A percentile compares a stretch with the other conserved stretches of the same genome.
These are phyloP conservation scores for Polyploca ridens DNA, from an alignment of 2,888 invertebrate species.

Conservation along the genomic window DNA sequence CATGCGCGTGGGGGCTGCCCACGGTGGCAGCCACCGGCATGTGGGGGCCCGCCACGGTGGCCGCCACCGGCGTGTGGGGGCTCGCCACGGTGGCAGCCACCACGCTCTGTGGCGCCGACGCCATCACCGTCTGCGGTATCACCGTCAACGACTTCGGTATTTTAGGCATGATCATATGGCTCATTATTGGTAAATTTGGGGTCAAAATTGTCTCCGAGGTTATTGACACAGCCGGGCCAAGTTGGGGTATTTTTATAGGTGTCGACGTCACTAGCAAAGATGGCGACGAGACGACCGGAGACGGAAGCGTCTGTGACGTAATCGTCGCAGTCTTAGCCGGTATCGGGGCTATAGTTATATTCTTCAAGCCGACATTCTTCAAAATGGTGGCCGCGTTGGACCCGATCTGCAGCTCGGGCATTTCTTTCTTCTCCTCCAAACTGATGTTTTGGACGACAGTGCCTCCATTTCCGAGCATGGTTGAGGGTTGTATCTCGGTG, in stretches of 20 bases:
- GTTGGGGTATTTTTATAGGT: slow-evolving; percentile 63
- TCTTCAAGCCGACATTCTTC: slow-evolving; percentile 78
- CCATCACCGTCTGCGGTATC: slow-evolving; percentile 85
- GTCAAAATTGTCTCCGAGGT: slow-evolving; percentile 60
- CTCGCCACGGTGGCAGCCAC: slow-evolving; percentile 30
- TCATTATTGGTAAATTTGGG: slow-evolving; percentile 51
- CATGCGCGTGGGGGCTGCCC: slow-evolving; percentile 27
- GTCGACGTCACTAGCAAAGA: slow-evolving; percentile 59
- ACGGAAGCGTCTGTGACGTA: slow-evolving; percentile 59
- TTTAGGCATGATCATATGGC: slow-evolving; percentile 86
- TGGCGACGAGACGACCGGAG: slow-evolving; percentile 56
- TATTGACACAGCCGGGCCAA: slow-evolving; percentile 65
- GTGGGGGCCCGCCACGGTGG: slow-evolving; percentile 30
- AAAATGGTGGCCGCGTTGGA: slow-evolving; percentile 73
- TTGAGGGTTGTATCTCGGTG: slow-evolving; percentile 70
- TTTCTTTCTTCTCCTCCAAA: slow-evolving; percentile 53
- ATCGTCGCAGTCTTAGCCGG: slow-evolving; percentile 70
- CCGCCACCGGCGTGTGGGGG: slow-evolving; percentile 27
- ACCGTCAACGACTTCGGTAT: slow-evolving; percentile 93
- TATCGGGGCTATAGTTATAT: slow-evolving; percentile 79
- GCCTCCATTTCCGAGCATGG: slow-evolving; percentile 72
- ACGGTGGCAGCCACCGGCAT: slow-evolving; percentile 29
- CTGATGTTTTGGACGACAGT: slow-evolving; percentile 61
- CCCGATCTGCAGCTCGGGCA: slow-evolving; percentile 57
- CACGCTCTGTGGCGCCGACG: slow-evolving; percentile 34